Evolutionary conservation across 2,113 vertebrate species (phyloP).

Genomic region (Anguilla rostrata): DNA sequence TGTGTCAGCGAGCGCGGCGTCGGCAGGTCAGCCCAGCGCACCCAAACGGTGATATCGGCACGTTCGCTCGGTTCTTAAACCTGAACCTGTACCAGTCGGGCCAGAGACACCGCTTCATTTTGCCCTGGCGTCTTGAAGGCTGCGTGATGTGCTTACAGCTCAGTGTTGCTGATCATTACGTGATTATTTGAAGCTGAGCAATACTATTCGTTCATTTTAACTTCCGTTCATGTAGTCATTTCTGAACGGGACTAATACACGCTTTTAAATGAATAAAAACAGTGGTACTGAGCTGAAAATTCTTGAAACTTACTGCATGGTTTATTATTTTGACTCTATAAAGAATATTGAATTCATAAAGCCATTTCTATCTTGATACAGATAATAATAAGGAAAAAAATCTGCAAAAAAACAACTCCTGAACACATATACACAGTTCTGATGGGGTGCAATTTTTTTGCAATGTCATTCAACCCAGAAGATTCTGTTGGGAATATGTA

Average conservation of each 20-base stretch:
- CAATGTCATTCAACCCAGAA: too few species aligned
- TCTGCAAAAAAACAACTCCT: not conserved
- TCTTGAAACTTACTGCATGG: not conserved
- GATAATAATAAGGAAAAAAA: not conserved
- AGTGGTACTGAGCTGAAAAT: not conserved
- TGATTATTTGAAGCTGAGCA: not conserved
- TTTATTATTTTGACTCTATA: not conserved
- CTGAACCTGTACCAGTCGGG: conserved; percentile 16
- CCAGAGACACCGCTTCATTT: not conserved
- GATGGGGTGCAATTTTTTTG: too few species aligned
- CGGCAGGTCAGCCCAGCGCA: conserved; percentile 24
- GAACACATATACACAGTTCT: not conserved
- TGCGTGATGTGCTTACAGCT: not conserved
- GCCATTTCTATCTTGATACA: not conserved
- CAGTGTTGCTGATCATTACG: not conserved
- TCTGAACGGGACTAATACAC: not conserved
- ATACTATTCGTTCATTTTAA: not conserved
- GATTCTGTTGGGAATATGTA: too few species aligned
- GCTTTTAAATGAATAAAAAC: not conserved
- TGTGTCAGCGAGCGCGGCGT: conserved; percentile 29
- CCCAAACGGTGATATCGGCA: conserved; percentile 23
- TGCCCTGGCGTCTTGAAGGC: not conserved
- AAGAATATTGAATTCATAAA: not conserved
- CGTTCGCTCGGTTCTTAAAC: conserved; percentile 8
- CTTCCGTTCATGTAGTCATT: not conserved